Conservation (phyloP, 2,113 vertebrate species). For the Tachycineta bicolor region DNA sequence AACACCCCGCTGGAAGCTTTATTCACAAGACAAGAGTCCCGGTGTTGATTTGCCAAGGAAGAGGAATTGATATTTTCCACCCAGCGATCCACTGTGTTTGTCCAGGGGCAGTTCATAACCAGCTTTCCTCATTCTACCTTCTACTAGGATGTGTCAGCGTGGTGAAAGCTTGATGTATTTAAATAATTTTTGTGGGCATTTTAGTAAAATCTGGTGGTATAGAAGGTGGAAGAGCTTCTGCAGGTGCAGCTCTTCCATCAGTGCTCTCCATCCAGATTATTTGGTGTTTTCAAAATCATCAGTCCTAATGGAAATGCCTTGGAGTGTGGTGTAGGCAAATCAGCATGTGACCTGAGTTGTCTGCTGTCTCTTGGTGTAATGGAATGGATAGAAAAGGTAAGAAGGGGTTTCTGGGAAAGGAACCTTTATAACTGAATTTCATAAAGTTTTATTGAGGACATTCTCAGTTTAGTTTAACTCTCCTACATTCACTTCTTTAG, state of each 20-base stretch:
- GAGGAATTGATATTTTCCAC: neutral
- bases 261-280: rapidly evolving
- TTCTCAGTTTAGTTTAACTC: neutral
- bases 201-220: neutral
- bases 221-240: neutral
- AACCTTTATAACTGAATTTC: neutral
- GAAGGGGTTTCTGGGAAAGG: neutral
- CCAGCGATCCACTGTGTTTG: neutral
- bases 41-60: neutral
- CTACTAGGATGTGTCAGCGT: neutral
- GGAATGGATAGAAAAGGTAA: neutral
- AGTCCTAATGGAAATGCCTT: neutral
- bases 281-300: neutral
- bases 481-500: neutral
- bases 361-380: neutral
- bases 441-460: neutral
- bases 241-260: neutral
- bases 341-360: rapidly evolving
- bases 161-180: neutral
- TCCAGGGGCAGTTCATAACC: neutral
- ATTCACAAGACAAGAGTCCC: rapidly evolving
- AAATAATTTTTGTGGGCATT: neutral
- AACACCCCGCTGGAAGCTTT: neutral
- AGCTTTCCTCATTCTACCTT: neutral
- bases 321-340: neutral